These are phyloP conservation scores for Champsocephalus esox DNA, from an alignment of 2,797 vertebrate species.

Conservation along the genomic window DNA sequence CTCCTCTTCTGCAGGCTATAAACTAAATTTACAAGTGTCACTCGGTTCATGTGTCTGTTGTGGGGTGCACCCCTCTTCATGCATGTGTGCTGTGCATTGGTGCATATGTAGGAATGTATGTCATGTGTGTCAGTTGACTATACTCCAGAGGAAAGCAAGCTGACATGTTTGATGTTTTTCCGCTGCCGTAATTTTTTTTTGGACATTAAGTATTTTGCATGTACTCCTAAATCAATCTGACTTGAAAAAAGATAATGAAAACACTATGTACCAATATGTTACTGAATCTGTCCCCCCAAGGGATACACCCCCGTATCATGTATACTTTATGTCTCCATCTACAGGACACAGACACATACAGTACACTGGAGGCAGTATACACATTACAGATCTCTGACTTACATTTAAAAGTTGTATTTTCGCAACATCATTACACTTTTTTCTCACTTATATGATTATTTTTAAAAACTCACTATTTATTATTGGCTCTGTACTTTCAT, in stretches of 20 bases:
- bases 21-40: constrained; percentile 79
- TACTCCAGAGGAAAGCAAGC: constrained; percentile 20
- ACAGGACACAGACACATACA: constrained; percentile 12
- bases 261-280: constrained; percentile 37
- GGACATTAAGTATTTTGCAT: constrained; percentile 34
- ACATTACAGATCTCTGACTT: not conserved
- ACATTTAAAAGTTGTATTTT: not conserved
- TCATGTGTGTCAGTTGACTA: constrained; percentile 32
- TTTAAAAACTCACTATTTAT: not conserved
- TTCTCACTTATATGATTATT: not conserved
- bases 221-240: constrained; percentile 55
- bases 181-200: constrained; percentile 4
- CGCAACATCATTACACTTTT: not conserved
- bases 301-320: constrained; percentile 25
- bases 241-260: constrained; percentile 38
- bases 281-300: constrained; percentile 25
- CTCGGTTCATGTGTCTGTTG: constrained; percentile 59
- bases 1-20: constrained; percentile 75
- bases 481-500: not conserved
- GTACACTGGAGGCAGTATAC: not conserved
- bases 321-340: constrained; percentile 5
- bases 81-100: constrained; percentile 29
- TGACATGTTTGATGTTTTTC: constrained; percentile 61
- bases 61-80: constrained; percentile 17
- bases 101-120: constrained; percentile 34